phyloP scores from a whole-genome alignment of 2,797 vertebrate genomes.

The Molothrus ater region DNA sequence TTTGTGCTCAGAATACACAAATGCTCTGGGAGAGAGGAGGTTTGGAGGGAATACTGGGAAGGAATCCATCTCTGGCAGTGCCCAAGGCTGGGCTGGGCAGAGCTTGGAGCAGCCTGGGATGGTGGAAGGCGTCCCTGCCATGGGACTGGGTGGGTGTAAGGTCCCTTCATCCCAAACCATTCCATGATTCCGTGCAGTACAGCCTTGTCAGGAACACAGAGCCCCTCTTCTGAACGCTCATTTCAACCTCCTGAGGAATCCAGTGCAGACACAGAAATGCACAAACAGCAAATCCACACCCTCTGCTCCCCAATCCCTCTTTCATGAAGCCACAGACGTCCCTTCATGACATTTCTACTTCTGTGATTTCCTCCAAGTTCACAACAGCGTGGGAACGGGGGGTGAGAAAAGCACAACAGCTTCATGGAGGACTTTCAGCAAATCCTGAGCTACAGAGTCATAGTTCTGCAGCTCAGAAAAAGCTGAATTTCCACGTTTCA shows the following conservation, averaged over 20 bases:
- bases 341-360: neutral
- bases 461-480: neutral
- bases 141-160: neutral
- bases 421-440: neutral
- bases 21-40: neutral
- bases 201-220: neutral
- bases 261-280: neutral
- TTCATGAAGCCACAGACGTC: neutral
- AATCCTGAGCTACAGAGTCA: neutral
- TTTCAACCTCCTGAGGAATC: neutral
- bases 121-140: neutral
- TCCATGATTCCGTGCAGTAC: neutral
- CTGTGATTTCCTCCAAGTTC: neutral
- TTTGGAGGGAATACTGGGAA: neutral
- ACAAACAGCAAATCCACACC: neutral
- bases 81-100: accelerated
- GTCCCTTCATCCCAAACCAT: neutral
- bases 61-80: neutral
- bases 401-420: neutral
- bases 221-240: neutral
- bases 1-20: neutral
- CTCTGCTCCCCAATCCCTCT: neutral
- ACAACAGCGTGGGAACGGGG: neutral
- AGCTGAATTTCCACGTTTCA: accelerated
- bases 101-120: neutral